Percentiles rank a stretch among this genome's conserved stretches.
phyloP scores from a whole-genome alignment of 2,888 invertebrate species.

The Hydraecia micacea region DNA sequence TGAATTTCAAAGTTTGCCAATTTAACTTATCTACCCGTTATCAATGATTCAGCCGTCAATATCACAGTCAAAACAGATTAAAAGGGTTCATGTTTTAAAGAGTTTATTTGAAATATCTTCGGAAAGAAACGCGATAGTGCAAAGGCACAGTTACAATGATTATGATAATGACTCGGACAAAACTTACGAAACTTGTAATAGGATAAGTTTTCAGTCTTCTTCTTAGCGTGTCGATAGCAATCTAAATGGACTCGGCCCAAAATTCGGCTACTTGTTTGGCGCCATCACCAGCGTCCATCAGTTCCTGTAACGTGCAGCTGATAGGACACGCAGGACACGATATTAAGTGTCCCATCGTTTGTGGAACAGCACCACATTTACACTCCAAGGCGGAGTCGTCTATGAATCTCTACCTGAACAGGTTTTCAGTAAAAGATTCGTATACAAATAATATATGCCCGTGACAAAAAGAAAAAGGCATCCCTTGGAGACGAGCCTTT shows the following conservation, averaged over 20 bases:
- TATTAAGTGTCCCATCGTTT: too few relatives aligned
- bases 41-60: constrained; percentile 28
- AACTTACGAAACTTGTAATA: constrained; percentile 68
- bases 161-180: constrained; percentile 62
- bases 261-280: too few relatives aligned
- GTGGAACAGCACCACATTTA: too few relatives aligned
- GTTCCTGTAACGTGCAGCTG: too few relatives aligned
- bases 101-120: constrained; percentile 22
- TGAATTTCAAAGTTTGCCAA: constrained; percentile 33
- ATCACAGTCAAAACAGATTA: constrained; percentile 15
- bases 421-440: constrained; percentile 70
- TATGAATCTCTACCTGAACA: too few relatives aligned
- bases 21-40: constrained; percentile 20
- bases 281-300: too few relatives aligned
- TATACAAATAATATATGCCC: constrained; percentile 72
- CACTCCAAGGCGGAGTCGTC: too few relatives aligned
- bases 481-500: constrained; percentile 35
- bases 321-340: too few relatives aligned
- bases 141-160: constrained; percentile 37
- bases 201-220: constrained; percentile 76
- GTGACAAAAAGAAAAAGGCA: constrained; percentile 53
- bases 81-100: constrained; percentile 18
- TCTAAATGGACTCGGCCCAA: too few relatives aligned
- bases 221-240: too few relatives aligned
- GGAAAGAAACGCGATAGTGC: constrained; percentile 21